Evolutionary conservation across 2,888 invertebrate species (phyloP).

Genomic region (Papilio gigon): DNA sequence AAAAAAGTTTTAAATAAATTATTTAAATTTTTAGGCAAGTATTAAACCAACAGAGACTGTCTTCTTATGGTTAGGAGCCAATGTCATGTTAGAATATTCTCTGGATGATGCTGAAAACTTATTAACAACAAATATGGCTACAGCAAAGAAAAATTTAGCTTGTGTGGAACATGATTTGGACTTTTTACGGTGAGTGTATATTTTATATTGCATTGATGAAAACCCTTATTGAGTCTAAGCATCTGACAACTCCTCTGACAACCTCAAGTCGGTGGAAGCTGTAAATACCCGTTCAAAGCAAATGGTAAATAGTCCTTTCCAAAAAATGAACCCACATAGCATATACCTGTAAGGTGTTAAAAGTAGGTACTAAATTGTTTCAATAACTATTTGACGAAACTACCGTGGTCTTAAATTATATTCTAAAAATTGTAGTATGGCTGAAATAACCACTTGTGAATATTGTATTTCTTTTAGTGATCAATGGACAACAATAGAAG

Average conservation of each 20-base stretch:
- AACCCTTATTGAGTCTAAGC: background rate
- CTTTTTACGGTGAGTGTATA: constrained; percentile 86
- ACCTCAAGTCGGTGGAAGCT: too few relatives aligned
- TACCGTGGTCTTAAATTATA: too few relatives aligned
- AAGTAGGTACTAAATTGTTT: too few relatives aligned
- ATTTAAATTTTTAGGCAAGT: constrained; percentile 85
- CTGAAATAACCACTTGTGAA: too few relatives aligned
- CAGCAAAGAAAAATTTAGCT: constrained; percentile 91
- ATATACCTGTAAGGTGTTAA: too few relatives aligned
- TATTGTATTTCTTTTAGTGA: constrained; percentile 84
- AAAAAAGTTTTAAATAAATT: constrained; percentile 9
- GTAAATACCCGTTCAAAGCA: too few relatives aligned
- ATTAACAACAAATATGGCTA: constrained; percentile 90
- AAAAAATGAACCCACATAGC: too few relatives aligned
- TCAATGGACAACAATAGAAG: constrained; percentile 99
- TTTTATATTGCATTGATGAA: background rate
- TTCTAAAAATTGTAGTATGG: too few relatives aligned
- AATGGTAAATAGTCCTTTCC: too few relatives aligned
- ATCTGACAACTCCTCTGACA: too few relatives aligned
- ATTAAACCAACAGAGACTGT: constrained; percentile 95
- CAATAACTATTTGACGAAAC: too few relatives aligned
- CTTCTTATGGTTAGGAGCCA: constrained; percentile 92
- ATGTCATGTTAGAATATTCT: constrained; percentile 98
- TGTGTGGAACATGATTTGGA: constrained; percentile 96
- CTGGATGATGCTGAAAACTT: constrained; percentile 94